A percentile compares a stretch with the other conserved stretches of the same genome.
Evolutionary conservation across 2,888 invertebrate species (phyloP).

Genomic region (Nomada ferruginata): DNA sequence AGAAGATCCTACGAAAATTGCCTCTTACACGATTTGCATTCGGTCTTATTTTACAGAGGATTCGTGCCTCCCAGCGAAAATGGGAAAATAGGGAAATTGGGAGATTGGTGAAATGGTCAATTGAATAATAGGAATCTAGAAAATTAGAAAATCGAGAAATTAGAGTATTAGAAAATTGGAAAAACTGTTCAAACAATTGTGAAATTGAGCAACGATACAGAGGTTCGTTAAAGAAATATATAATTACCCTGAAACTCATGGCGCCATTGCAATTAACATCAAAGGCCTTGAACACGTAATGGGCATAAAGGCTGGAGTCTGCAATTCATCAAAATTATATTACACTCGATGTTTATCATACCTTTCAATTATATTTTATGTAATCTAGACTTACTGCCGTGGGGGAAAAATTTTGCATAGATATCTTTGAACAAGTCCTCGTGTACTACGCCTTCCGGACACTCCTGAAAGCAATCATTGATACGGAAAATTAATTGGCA

Average conservation of each 20-base stretch:
- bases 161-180: no score
- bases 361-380: slow-evolving; percentile 35
- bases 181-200: not conserved
- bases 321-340: slow-evolving; percentile 77
- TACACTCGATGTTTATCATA: slow-evolving; percentile 9
- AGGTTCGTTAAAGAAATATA: not conserved
- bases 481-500: not conserved
- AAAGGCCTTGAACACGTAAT: slow-evolving; percentile 99
- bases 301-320: slow-evolving; percentile 98
- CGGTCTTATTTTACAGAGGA: not conserved
- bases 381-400: slow-evolving; percentile 94
- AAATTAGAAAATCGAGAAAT: not conserved
- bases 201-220: not conserved
- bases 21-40: not conserved
- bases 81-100: not conserved
- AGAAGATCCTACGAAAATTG: slow-evolving; percentile 91
- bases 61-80: not conserved
- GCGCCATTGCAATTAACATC: slow-evolving; percentile 98
- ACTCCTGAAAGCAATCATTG: slow-evolving; percentile 89
- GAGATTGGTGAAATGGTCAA: not conserved
- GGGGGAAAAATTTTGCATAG: slow-evolving; percentile 99
- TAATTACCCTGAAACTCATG: slow-evolving; percentile 98
- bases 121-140: not conserved
- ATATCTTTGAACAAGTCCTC: slow-evolving; percentile 99
- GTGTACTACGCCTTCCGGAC: slow-evolving; percentile 98